Conservation (phyloP, 2,113 vertebrate genomes). For the Charina bottae region DNA sequence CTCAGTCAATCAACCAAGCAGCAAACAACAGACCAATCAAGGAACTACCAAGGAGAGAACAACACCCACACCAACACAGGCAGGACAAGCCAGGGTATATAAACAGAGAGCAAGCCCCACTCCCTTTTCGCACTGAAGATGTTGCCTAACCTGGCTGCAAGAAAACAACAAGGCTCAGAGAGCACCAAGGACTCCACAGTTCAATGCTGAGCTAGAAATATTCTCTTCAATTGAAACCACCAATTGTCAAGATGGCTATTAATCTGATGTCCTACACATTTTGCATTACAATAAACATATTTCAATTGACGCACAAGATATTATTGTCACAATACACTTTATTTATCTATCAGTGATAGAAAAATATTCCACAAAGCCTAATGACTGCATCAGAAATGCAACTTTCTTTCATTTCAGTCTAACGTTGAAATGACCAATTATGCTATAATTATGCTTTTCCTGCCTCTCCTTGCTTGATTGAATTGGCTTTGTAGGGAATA, state of each 20-base stretch:
- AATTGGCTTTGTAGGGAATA: background rate
- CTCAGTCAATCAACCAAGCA: no score
- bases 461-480: background rate
- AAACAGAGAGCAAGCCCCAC: no score
- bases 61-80: no score
- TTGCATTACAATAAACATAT: conserved; percentile 55
- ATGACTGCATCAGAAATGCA: background rate
- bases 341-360: background rate
- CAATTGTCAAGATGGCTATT: conserved; percentile 61
- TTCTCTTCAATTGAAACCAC: no score
- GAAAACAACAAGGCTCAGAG: no score
- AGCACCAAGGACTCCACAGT: no score
- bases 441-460: conserved; percentile 21
- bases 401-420: background rate
- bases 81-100: no score
- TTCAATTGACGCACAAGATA: conserved; percentile 56
- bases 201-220: no score
- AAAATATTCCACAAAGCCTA: background rate
- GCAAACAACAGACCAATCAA: no score
- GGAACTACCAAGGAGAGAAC: no score
- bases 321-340: conserved; percentile 25
- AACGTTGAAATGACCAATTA: background rate
- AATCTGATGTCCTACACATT: conserved; percentile 64
- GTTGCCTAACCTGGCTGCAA: no score
- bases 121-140: no score